A percentile compares a stretch with the other conserved stretches of the same genome.
phyloP scores from a whole-genome alignment of 2,797 vertebrate species.

The Fringilla coelebs region DNA sequence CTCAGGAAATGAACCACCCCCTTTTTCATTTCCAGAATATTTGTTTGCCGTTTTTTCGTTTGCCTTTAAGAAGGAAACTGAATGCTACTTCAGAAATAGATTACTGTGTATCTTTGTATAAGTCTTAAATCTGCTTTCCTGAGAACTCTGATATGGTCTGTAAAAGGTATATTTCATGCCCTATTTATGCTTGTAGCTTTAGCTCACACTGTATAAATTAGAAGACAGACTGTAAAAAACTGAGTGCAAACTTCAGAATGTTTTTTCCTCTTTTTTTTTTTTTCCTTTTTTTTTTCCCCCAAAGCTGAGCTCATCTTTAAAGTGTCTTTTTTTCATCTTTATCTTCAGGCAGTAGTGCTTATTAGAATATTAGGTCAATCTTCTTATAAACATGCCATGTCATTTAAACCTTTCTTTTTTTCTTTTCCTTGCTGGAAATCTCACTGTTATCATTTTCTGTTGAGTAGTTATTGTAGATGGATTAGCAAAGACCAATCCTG shows the following conservation, averaged over 20 bases:
- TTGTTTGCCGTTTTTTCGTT: neutral
- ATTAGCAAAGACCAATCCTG: neutral
- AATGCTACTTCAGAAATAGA: neutral
- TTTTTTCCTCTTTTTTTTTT: accelerated
- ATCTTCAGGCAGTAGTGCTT: slow-evolving; percentile 6
- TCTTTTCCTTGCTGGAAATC: neutral
- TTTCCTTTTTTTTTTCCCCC: accelerated
- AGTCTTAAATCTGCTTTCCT: slow-evolving; percentile 3
- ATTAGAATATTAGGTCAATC: slow-evolving; percentile 61
- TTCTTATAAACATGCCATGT: slow-evolving; percentile 18
- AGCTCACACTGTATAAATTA: neutral
- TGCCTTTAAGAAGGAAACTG: neutral
- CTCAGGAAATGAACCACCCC: neutral
- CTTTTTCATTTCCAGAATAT: neutral
- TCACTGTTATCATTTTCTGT: neutral
- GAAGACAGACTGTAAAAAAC: neutral
- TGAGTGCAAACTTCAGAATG: neutral
- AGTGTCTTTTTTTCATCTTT: slow-evolving; percentile 8
- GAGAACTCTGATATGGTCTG: neutral
- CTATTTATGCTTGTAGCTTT: neutral
- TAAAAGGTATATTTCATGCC: neutral
- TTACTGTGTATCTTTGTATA: slow-evolving; percentile 6
- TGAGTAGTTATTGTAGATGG: neutral
- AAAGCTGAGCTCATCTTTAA: slow-evolving; percentile 13
- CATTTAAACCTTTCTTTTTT: slow-evolving; percentile 6